Conservation (phyloP, 2,797 vertebrate species). For the Eremophila alpestris region DNA sequence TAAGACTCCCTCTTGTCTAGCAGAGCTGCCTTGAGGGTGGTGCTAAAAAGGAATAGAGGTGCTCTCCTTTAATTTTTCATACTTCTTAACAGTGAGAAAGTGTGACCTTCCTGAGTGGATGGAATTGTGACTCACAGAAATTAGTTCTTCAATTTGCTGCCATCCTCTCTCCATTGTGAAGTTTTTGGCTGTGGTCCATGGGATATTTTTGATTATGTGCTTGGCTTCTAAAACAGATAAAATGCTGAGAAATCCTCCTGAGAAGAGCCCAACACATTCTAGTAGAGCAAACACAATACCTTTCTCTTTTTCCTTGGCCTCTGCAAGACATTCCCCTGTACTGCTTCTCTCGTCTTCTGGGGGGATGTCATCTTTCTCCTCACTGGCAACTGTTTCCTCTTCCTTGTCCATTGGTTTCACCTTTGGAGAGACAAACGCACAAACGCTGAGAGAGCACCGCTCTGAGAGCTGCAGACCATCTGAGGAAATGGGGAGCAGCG, state of each 20-base stretch:
- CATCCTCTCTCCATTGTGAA: background rate
- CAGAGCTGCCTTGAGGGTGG: background rate
- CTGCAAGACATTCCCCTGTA: background rate
- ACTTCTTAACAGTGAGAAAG: background rate
- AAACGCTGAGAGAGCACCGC: background rate
- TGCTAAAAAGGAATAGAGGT: background rate
- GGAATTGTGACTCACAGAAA: slow-evolving; percentile 74
- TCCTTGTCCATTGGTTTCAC: background rate
- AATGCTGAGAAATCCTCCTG: background rate
- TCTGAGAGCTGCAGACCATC: background rate
- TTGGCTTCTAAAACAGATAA: background rate
- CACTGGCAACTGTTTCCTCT: background rate
- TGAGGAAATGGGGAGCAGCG: background rate
- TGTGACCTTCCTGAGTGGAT: background rate
- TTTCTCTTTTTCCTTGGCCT: background rate
- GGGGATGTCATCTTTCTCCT: background rate
- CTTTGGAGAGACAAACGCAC: background rate
- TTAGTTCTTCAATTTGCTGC: slow-evolving; percentile 78
- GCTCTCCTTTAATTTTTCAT: background rate
- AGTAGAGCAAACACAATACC: background rate
- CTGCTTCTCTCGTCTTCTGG: background rate
- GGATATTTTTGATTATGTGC: background rate
- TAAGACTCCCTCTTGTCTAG: background rate
- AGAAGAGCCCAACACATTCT: background rate
- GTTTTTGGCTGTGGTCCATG: background rate